These are phyloP conservation scores for Macropus fuliginosus DNA, from an alignment of 2,797 vertebrate genomes.

Conservation along the genomic window DNA sequence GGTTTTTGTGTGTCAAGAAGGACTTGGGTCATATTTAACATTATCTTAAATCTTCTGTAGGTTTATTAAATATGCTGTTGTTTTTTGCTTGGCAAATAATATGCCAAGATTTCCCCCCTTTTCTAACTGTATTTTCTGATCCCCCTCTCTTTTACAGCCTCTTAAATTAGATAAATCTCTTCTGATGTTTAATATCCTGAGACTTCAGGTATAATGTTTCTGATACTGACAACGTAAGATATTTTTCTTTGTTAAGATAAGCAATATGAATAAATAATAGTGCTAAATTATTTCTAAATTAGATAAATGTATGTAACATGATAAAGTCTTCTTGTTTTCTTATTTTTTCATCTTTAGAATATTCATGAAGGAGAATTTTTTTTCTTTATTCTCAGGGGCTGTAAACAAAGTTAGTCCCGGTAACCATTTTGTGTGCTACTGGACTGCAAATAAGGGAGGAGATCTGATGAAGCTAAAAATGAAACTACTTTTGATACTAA, in stretches of 20 bases:
- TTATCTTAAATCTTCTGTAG: background rate
- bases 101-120: conserved; percentile 29
- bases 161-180: conserved; percentile 46
- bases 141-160: background rate
- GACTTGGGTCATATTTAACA: background rate
- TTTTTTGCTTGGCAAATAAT: conserved; percentile 6
- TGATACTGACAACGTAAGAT: conserved; percentile 3
- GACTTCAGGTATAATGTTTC: conserved; percentile 29
- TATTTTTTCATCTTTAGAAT: conserved; percentile 76
- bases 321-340: conserved; percentile 74
- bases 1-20: background rate
- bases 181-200: conserved; percentile 51
- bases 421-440: conserved; percentile 68
- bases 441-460: conserved; percentile 75
- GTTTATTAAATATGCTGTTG: background rate
- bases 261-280: conserved; percentile 60
- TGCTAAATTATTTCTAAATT: conserved; percentile 72
- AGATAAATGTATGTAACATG: conserved; percentile 75
- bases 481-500: conserved; percentile 75
- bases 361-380: conserved; percentile 75
- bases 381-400: conserved; percentile 76
- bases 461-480: conserved; percentile 79
- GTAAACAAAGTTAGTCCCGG: conserved; percentile 76
- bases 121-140: conserved; percentile 60
- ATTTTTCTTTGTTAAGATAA: conserved; percentile 63